Conservation (phyloP, 2,888 invertebrate species). For the Temnothorax unifasciatus region DNA sequence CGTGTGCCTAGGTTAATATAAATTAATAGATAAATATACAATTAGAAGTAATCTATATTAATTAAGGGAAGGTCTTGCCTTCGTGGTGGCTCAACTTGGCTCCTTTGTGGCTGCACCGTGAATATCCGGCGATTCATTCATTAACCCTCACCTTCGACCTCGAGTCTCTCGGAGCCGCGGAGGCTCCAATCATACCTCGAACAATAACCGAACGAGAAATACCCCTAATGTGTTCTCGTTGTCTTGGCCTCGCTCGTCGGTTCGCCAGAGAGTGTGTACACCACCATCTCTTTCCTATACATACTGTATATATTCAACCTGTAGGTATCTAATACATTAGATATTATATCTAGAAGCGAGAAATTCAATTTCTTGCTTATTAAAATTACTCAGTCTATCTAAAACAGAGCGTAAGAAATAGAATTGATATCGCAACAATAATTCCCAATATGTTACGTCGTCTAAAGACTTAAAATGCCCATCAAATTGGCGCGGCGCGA, state of each 20-base stretch:
- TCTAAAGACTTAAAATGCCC: constrained; percentile 33
- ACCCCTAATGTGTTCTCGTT: constrained; percentile 71
- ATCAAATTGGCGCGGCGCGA: constrained; percentile 46
- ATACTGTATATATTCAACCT: neutral
- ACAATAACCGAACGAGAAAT: constrained; percentile 81
- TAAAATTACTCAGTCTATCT: constrained; percentile 2
- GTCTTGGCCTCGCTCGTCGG: constrained; percentile 63
- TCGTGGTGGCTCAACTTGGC: constrained; percentile 79
- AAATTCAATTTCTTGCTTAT: constrained; percentile 7
- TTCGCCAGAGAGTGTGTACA: constrained; percentile 14
- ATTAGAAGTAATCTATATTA: constrained; percentile 86
- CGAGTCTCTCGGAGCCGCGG: constrained; percentile 74
- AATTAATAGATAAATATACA: constrained; percentile 86
- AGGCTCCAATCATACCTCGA: constrained; percentile 76
- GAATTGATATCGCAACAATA: neutral
- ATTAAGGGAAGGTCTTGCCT: constrained; percentile 83
- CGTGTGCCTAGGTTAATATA: constrained; percentile 80
- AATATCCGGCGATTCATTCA: constrained; percentile 86
- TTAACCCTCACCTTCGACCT: constrained; percentile 85
- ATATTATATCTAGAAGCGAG: neutral
- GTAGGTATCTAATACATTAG: neutral
- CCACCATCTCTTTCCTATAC: neutral
- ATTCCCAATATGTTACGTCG: constrained; percentile 36
- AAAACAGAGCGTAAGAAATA: neutral
- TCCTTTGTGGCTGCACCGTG: constrained; percentile 83